Percentiles rank a stretch among this genome's conserved stretches.
Evolutionary conservation across 92 coral and sea anemone genomes (phyloP).

Genomic region (Nematostella vectensis): DNA sequence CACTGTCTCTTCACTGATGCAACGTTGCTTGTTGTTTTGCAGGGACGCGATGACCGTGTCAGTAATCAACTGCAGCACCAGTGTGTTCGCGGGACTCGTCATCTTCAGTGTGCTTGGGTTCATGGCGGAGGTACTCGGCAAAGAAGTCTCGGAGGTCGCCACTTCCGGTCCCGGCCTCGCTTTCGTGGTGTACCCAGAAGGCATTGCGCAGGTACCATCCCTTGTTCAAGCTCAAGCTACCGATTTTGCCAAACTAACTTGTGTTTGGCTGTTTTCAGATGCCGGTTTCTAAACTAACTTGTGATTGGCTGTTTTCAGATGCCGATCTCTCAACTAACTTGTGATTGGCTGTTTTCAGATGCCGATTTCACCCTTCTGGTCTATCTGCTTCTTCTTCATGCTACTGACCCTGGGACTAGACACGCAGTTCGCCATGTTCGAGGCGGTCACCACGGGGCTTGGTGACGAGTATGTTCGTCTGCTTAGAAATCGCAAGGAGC

Average conservation of each 20-base stretch:
- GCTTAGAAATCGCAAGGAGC: constrained; percentile 70
- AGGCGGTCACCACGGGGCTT: constrained; percentile 97
- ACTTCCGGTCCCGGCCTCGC: constrained; percentile 96
- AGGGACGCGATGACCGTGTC: constrained; percentile 96
- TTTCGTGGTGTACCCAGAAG: constrained; percentile 98
- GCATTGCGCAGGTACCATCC: constrained; percentile 62
- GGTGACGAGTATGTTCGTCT: constrained; percentile 84
- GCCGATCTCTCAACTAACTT: too few relatives aligned
- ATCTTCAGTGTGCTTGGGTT: constrained; percentile 98
- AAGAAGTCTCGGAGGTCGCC: constrained; percentile 81
- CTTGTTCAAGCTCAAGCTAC: too few relatives aligned
- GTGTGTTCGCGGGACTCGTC: constrained; percentile 94
- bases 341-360: too few relatives aligned
- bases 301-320: too few relatives aligned
- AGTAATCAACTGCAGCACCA: constrained; percentile 88
- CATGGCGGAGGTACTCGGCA: constrained; percentile 93
- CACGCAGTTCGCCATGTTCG: constrained; percentile 99
- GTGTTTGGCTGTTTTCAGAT: too few relatives aligned
- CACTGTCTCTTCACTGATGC: too few relatives aligned
- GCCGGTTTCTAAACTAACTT: too few relatives aligned
- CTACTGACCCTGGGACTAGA: constrained; percentile 92
- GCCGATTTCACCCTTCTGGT: constrained; percentile 99
- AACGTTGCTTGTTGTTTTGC: neutral
- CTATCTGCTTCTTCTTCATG: constrained; percentile 95
- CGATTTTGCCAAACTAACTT: too few relatives aligned